Evolutionary conservation across 2,113 vertebrate genomes (phyloP), one percentile per base, ranked within the genome.

Genomic region (Hippocampus abdominalis): DNA sequence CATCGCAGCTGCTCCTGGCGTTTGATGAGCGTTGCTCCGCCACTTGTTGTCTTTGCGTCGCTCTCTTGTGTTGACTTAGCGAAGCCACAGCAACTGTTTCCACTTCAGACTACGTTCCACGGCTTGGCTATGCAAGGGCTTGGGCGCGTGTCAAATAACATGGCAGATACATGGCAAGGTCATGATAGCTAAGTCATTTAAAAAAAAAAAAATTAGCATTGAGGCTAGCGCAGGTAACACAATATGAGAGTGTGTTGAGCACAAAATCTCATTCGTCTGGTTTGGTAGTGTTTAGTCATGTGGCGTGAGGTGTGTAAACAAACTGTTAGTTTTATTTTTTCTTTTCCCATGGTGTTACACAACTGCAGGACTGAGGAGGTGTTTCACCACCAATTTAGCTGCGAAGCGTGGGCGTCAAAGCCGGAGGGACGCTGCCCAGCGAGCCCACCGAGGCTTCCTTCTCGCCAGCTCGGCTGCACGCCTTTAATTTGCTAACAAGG

Each of bases 31-130:
- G 61, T 60, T 20, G n/a, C 18, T 18, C 48, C 5, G 2, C n/a
- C n/a, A 25, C 25, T 59, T 29, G 56, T 6, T 5, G 56, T 59
- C 56, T 64, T 32, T 49, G 3, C 68, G 64, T 6, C 27, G 66
- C 29, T 68, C 70, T 79, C 62, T 25, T n/a, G 69, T 69, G 59
- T 72, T 16, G 70, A 63, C 74, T 74, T 39, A 76, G 80, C 53
- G 73, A 27, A 3, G 20, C 4, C 39, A 67, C 53, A 70, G 61
- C 71, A 71, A 48, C 60, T 16, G 27, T 36, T 61, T 36, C 29
- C 49, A 21, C 4, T 18, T 3, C 3, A 15, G 44, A 13, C 8
- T 4, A 46, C 13, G 12, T 46, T 46, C 3, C 13, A 3, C 2
- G 44, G 13, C 44, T 15, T 15, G 44, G 12, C 44, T 3, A 16